phyloP scores from a whole-genome alignment of 1,140 invertebrate species.

The Telenomus remus region DNA sequence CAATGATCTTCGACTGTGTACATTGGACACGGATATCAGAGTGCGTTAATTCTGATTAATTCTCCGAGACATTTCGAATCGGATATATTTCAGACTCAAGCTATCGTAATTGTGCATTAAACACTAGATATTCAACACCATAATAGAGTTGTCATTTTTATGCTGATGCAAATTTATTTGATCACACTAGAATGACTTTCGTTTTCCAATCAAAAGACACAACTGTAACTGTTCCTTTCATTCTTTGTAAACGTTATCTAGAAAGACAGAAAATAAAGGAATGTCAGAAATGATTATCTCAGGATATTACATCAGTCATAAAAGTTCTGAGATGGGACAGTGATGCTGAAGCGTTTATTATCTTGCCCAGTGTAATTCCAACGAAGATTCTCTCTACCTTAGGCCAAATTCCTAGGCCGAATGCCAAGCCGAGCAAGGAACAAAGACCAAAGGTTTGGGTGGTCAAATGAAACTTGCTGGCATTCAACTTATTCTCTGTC shows the following conservation, averaged over 20 bases:
- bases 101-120: conserved; percentile 53
- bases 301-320: conserved; percentile 11
- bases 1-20: conserved; percentile 4
- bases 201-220: conserved; percentile 1
- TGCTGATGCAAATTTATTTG: conserved; percentile 29
- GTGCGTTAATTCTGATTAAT: conserved; percentile 44
- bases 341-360: conserved; percentile 17
- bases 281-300: conserved; percentile 3
- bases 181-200: conserved; percentile 35
- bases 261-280: no score
- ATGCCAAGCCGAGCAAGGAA: conserved; percentile 30
- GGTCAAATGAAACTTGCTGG: conserved; percentile 36
- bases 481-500: conserved; percentile 27
- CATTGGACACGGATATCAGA: conserved; percentile 39
- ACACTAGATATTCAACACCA: conserved; percentile 14
- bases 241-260: no score
- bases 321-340: conserved; percentile 11
- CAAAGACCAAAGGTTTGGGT: conserved; percentile 30
- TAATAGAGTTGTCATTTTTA: conserved; percentile 36
- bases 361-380: conserved; percentile 8
- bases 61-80: conserved; percentile 47
- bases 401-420: conserved; percentile 31
- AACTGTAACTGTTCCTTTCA: no score
- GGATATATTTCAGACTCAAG: conserved; percentile 43
- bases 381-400: conserved; percentile 14